phyloP scores from a whole-genome alignment of 2,888 invertebrate genomes.

The Caenorhabditis zanzibari region DNA sequence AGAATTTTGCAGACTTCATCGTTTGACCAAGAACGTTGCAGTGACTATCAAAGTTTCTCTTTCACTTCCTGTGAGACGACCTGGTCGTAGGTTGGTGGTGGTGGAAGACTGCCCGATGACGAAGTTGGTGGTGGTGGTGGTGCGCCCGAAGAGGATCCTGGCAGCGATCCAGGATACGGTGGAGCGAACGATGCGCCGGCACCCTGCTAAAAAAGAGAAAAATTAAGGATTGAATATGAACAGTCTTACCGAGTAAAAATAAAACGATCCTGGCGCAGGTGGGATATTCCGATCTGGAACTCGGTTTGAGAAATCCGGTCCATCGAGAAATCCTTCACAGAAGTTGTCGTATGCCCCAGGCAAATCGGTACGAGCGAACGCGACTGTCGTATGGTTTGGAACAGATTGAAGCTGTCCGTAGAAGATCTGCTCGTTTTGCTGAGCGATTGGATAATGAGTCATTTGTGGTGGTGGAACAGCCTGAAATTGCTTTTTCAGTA shows the following conservation, averaged over 20 bases:
- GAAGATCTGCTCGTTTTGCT: slow-evolving; percentile 41
- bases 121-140: slow-evolving; percentile 5
- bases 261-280: slow-evolving; percentile 52
- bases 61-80: slow-evolving; percentile 61
- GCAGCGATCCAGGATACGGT: slow-evolving; percentile 10
- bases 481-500: slow-evolving; percentile 24
- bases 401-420: slow-evolving; percentile 34
- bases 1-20: too few relatives aligned
- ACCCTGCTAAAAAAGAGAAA: slow-evolving; percentile 19
- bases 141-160: slow-evolving; percentile 6
- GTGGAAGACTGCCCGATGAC: slow-evolving; percentile 32
- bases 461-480: slow-evolving; percentile 46
- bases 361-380: slow-evolving; percentile 40
- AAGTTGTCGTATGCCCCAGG: slow-evolving; percentile 37
- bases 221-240: not conserved
- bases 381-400: slow-evolving; percentile 20
- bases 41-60: slow-evolving; percentile 45
- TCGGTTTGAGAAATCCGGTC: slow-evolving; percentile 59
- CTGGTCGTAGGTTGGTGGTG: slow-evolving; percentile 60
- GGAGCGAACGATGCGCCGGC: slow-evolving; percentile 18
- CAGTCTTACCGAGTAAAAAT: slow-evolving; percentile 37
- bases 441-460: slow-evolving; percentile 31
- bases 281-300: slow-evolving; percentile 60
- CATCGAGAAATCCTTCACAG: slow-evolving; percentile 57
- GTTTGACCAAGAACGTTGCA: not conserved